These are phyloP conservation scores for Leucopsar rothschildi DNA, from an alignment of 2,113 vertebrate genomes.

Conservation along the genomic window DNA sequence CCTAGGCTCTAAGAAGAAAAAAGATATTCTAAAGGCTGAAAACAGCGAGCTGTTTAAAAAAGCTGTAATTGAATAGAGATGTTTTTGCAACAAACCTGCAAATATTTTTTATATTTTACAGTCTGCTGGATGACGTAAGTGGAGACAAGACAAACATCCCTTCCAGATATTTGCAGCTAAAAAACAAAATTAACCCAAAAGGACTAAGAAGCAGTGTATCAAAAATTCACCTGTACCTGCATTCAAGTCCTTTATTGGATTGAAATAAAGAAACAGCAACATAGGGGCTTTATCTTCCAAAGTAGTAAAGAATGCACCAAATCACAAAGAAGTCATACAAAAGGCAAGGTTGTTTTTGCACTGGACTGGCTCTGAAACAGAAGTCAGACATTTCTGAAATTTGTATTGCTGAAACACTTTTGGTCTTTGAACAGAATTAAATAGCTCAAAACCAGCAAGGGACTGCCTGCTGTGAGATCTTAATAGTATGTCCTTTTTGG, in stretches of 20 bases:
- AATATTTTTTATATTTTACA: conserved; percentile 50
- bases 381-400: not conserved
- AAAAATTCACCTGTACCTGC: conserved; percentile 12
- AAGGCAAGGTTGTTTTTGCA: not conserved
- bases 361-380: not conserved
- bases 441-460: conserved; percentile 20
- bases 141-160: not conserved
- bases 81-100: conserved; percentile 26
- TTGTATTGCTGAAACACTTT: not conserved
- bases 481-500: conserved; percentile 52
- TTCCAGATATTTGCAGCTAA: not conserved
- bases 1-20: not conserved
- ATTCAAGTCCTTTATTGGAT: not conserved
- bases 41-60: conserved; percentile 37
- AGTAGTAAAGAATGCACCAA: not conserved
- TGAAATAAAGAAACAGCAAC: not conserved
- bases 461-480: conserved; percentile 26
- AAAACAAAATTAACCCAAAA: conserved; percentile 6
- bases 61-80: conserved; percentile 1
- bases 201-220: not conserved
- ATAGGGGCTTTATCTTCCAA: not conserved
- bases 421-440: conserved; percentile 40
- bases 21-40: not conserved
- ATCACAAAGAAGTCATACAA: not conserved
- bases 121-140: conserved; percentile 39